These are phyloP conservation scores for Cichlasoma orientale DNA, from an alignment of 2,797 vertebrate genomes.

Conservation along the genomic window DNA sequence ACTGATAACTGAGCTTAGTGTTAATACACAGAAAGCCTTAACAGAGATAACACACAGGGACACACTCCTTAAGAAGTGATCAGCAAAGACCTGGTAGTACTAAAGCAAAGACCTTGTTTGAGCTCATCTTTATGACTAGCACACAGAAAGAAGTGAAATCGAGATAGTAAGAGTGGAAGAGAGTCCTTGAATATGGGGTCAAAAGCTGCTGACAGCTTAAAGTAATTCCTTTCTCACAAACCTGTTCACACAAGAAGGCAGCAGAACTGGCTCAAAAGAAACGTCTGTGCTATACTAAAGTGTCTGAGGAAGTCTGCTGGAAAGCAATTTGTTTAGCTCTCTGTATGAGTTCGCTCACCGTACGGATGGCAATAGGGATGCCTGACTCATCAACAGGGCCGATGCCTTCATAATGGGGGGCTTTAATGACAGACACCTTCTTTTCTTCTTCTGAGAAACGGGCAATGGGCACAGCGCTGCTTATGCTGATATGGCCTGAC, in stretches of 20 bases:
- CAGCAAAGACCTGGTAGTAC: constrained; percentile 1
- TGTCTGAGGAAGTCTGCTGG: not conserved
- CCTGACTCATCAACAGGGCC: constrained; percentile 97
- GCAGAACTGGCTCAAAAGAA: constrained; percentile 34
- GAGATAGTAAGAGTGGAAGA: constrained; percentile 14
- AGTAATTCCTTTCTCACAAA: constrained; percentile 50
- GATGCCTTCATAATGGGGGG: constrained; percentile 96
- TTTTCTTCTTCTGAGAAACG: constrained; percentile 95
- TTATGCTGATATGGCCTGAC: constrained; percentile 79
- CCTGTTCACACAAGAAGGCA: constrained; percentile 58
- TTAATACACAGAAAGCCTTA: constrained; percentile 15
- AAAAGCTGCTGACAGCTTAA: constrained; percentile 67
- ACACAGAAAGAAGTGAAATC: constrained; percentile 31
- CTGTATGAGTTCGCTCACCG: constrained; percentile 82
- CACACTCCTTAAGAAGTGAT: constrained; percentile 20
- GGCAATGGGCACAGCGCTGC: constrained; percentile 90
- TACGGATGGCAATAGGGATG: constrained; percentile 98
- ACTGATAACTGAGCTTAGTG: constrained; percentile 19
- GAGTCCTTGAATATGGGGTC: constrained; percentile 40
- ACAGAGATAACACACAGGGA: constrained; percentile 20
- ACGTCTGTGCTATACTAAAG: not conserved
- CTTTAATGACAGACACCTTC: constrained; percentile 94
- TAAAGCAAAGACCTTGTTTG: constrained; percentile 18
- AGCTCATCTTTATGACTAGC: constrained; percentile 41
- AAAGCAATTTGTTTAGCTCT: not conserved